A percentile compares a stretch with the other conserved stretches of the same genome.
Evolutionary conservation across 1,140 invertebrate genomes (phyloP).

Genomic region (Eulimnadia texana): DNA sequence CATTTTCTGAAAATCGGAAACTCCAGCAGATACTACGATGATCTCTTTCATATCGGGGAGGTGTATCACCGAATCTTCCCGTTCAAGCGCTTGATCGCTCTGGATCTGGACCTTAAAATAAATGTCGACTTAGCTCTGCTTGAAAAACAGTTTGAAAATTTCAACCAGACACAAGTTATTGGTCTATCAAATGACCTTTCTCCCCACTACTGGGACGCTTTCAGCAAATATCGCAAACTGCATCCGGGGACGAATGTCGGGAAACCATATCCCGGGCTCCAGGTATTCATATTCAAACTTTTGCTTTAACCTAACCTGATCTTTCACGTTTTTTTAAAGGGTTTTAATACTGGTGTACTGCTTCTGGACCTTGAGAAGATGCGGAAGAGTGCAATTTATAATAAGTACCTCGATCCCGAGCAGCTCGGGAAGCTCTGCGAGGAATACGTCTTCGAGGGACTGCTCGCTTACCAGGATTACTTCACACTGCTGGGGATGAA

Average conservation of each 20-base stretch:
- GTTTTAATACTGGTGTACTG: slow-evolving; percentile 15
- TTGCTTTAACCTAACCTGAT: no score
- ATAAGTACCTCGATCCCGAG: background rate
- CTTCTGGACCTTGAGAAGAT: slow-evolving; percentile 13
- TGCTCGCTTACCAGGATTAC: slow-evolving; percentile 17
- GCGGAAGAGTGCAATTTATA: slow-evolving; percentile 8
- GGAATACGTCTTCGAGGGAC: slow-evolving; percentile 6
- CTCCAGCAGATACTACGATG: slow-evolving; percentile 3
- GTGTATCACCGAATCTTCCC: slow-evolving; percentile 15
- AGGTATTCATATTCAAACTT: background rate
- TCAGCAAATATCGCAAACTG: slow-evolving; percentile 2
- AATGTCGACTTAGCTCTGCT: slow-evolving; percentile 4
- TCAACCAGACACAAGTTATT: slow-evolving; percentile 4
- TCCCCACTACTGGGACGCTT: slow-evolving; percentile 12
- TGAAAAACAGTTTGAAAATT: slow-evolving; percentile 1
- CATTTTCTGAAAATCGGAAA: slow-evolving; percentile 47
- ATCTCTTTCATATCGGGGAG: slow-evolving; percentile 14
- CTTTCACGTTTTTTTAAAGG: no score
- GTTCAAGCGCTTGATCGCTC: slow-evolving; percentile 10
- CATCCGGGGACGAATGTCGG: no score
- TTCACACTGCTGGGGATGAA: slow-evolving; percentile 15
- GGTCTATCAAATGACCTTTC: slow-evolving; percentile 11
- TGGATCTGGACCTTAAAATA: slow-evolving; percentile 12
- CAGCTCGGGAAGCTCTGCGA: background rate
- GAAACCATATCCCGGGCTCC: background rate